Evolutionary conservation across 2,888 invertebrate genomes (phyloP), one percentile per base, ranked within the genome.

Genomic region (Hydraecia micacea): DNA sequence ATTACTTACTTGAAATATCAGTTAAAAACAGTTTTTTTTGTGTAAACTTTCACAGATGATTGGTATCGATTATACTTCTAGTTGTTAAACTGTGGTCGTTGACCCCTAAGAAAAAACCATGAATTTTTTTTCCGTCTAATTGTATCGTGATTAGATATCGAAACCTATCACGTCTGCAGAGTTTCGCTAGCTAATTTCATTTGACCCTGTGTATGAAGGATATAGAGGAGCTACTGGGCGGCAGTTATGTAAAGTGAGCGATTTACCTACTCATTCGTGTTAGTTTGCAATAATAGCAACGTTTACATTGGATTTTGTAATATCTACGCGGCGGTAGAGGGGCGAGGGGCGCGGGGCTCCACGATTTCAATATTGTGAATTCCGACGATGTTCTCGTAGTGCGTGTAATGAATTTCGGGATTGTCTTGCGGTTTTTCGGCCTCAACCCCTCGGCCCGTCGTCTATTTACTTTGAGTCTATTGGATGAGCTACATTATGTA

Each of bases 361-460:
- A 90, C 94, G 94, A 94, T 95, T 96, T 94, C 96, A 96, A 96
- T 96, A 96, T 97, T 97, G 97, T 96, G 96, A 96, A 97, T 97
- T 96, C 97, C 96, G 87, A 91, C 95, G 94, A 95, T 96, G 95
- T 92, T 94, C 94, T 93, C 92, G 85, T 88, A 92, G 92, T 93
- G 93, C 95, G 94, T 94, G 94, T 96, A 97, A 97, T 96, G 96
- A 96, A 97, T 96, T 97, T 96, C 90, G 94, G 95, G 95, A 96
- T 95, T 95, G 95, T 94, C 95, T 96, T 96, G 96, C 91, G 97
- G 96, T 96, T 95, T 95, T 95, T 95, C 94, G 94, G 93, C 90
- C 91, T 90, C 90, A 91, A 91, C 94, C 95, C 94, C 91, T 91
- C 90, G 77, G 88, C 90, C 92, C 91, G 91, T 88, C 86, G 90